phyloP scores from a whole-genome alignment of 1,140 invertebrate species.

The Neodiprion fabricii region DNA sequence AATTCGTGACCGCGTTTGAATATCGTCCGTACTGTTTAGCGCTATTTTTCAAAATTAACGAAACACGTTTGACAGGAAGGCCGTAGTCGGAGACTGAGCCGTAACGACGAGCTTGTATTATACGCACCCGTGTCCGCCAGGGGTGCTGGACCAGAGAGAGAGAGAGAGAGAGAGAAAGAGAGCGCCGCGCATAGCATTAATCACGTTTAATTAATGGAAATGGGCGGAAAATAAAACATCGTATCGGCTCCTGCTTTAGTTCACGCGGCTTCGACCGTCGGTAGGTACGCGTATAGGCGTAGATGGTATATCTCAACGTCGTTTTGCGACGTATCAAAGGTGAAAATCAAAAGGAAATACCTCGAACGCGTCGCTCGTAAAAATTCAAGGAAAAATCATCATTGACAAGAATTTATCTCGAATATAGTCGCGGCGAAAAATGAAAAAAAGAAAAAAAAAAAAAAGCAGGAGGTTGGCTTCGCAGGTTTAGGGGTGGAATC shows the following conservation, averaged over 20 bases:
- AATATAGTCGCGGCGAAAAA: slow-evolving; percentile 57
- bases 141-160: not conserved
- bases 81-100: not conserved
- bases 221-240: not conserved
- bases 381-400: slow-evolving; percentile 57
- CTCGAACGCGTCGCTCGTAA: slow-evolving; percentile 20
- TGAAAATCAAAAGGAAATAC: too few relatives aligned
- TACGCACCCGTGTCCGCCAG: too few relatives aligned
- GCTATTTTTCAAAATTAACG: slow-evolving; percentile 55
- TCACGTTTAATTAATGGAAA: slow-evolving; percentile 40
- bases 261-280: too few relatives aligned
- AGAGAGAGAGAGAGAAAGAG: not conserved
- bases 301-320: too few relatives aligned
- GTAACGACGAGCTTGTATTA: too few relatives aligned
- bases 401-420: slow-evolving; percentile 64
- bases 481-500: not conserved
- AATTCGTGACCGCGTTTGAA: slow-evolving; percentile 37
- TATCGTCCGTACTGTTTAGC: slow-evolving; percentile 40
- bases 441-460: not conserved
- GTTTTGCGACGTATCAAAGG: too few relatives aligned
- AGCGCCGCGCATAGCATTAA: slow-evolving; percentile 29
- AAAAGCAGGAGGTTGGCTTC: not conserved
- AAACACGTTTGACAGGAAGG: slow-evolving; percentile 46
- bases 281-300: too few relatives aligned
- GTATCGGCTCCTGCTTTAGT: too few relatives aligned